A percentile compares a stretch with the other conserved stretches of the same genome.
Conservation (phyloP, 1,140 invertebrate species). For the Drosophila sechellia region DNA sequence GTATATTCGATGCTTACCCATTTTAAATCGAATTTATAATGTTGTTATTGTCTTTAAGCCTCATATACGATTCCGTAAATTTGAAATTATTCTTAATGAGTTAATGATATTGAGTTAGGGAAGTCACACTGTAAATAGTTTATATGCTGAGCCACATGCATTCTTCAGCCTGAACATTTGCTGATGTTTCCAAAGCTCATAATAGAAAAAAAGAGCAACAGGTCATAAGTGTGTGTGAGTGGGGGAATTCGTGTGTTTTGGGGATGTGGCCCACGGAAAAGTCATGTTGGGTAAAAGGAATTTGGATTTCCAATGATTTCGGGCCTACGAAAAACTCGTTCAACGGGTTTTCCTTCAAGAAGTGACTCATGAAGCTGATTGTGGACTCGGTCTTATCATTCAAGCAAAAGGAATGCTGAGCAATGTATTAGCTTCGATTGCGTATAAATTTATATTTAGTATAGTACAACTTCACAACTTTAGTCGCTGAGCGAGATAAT, state of each 20-base stretch:
- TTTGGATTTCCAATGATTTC: conserved; percentile 21
- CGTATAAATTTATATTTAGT: conserved; percentile 18
- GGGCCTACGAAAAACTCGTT: conserved; percentile 31
- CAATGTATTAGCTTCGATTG: conserved; percentile 16
- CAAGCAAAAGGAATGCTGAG: conserved; percentile 9
- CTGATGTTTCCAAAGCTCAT: conserved; percentile 25
- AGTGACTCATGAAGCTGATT: conserved; percentile 28
- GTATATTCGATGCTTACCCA: too few species aligned
- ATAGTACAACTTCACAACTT: neutral
- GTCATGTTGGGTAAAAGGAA: conserved; percentile 20
- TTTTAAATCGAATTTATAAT: too few species aligned
- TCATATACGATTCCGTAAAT: too few species aligned
- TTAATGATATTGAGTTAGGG: neutral
- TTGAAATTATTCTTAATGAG: too few species aligned
- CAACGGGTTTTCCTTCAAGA: conserved; percentile 42
- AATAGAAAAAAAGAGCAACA: conserved; percentile 25
- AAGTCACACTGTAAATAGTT: conserved; percentile 9
- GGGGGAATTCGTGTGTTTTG: neutral
- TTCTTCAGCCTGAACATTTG: conserved; percentile 22
- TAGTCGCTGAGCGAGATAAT: neutral
- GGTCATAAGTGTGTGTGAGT: conserved; percentile 1
- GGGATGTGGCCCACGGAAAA: conserved; percentile 23
- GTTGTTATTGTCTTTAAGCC: too few species aligned
- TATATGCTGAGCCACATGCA: conserved; percentile 30
- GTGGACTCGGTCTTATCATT: conserved; percentile 21